Percentiles rank a stretch among this genome's conserved stretches.
phyloP scores from a whole-genome alignment of 1,140 invertebrate genomes.

The Rhyacophila brunnea region DNA sequence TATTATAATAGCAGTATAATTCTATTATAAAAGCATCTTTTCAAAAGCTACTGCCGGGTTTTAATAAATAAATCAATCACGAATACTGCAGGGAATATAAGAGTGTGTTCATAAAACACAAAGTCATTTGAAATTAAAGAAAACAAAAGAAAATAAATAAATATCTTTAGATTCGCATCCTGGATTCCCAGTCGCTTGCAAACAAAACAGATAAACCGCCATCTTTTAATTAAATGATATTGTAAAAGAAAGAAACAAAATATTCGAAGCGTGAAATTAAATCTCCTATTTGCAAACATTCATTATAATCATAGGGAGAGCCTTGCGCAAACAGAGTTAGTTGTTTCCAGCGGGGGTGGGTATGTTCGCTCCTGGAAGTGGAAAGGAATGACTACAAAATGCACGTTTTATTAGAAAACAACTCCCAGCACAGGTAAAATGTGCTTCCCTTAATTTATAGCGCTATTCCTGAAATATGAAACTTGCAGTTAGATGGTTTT shows the following conservation, averaged over 20 bases:
- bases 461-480: neutral
- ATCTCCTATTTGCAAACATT: constrained; percentile 23
- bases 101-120: too few relatives aligned
- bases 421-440: constrained; percentile 9
- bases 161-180: too few relatives aligned
- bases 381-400: constrained; percentile 3
- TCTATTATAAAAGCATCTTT: too few relatives aligned
- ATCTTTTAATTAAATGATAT: constrained; percentile 28
- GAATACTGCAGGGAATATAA: too few relatives aligned
- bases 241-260: constrained; percentile 22
- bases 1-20: too few relatives aligned
- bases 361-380: neutral
- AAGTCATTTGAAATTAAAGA: too few relatives aligned
- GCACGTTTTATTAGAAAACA: constrained; percentile 7
- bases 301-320: constrained; percentile 13
- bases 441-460: constrained; percentile 9
- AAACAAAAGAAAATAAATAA: too few relatives aligned
- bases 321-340: neutral
- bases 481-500: too few relatives aligned
- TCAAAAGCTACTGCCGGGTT: too few relatives aligned
- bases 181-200: too few relatives aligned
- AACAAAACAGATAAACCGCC: constrained; percentile 4
- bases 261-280: constrained; percentile 30
- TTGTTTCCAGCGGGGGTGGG: too few relatives aligned
- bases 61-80: too few relatives aligned